Evolutionary conservation across 2,888 invertebrate species (phyloP).

Genomic region (Tridacna gigas): DNA sequence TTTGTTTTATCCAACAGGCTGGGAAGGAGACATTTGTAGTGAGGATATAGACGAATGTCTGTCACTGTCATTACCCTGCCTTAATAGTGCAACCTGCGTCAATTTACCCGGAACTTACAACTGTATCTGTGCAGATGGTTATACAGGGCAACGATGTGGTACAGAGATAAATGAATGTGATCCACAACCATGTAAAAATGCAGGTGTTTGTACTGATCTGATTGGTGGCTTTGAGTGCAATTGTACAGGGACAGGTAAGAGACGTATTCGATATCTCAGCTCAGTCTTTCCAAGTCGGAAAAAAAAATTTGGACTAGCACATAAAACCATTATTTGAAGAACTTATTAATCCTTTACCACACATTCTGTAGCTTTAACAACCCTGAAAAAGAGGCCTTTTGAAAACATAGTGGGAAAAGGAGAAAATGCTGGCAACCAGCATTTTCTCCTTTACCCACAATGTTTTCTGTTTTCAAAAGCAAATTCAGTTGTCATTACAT

Average conservation of each 20-base stretch:
- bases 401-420: too few species aligned
- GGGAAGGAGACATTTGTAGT: constrained; percentile 86
- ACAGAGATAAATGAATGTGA: constrained; percentile 25
- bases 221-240: constrained; percentile 61
- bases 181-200: constrained; percentile 34
- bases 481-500: too few species aligned
- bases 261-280: background rate
- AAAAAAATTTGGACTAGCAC: too few species aligned
- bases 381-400: too few species aligned
- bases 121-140: constrained; percentile 16
- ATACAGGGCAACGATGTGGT: constrained; percentile 5
- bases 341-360: too few species aligned
- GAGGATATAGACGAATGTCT: constrained; percentile 86
- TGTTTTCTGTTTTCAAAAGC: too few species aligned
- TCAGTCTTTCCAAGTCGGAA: too few species aligned
- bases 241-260: constrained; percentile 60
- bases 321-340: too few species aligned
- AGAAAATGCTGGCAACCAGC: too few species aligned
- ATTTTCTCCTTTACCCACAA: too few species aligned
- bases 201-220: constrained; percentile 43
- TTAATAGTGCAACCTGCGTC: constrained; percentile 47
- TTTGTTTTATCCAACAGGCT: constrained; percentile 44
- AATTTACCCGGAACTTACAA: background rate
- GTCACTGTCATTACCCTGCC: background rate
- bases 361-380: too few species aligned